Evolutionary conservation across 1,140 invertebrate species (phyloP), one percentile per base, ranked within the genome.

Genomic region (Yoshiicerus persimilis): DNA sequence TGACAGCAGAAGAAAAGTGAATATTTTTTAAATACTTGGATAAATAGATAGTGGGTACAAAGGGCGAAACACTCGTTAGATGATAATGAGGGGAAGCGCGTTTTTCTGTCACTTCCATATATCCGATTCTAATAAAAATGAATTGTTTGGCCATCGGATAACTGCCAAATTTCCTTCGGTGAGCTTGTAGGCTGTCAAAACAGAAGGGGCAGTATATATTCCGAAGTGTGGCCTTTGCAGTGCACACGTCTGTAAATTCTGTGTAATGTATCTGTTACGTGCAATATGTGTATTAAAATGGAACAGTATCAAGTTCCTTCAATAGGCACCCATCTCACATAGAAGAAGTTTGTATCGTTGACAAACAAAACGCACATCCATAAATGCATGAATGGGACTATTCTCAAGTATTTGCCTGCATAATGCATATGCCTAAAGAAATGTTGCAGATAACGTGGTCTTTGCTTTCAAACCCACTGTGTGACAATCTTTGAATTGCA

Each of bases 91-190:
- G 16, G 66, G 30, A 70, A 25, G 13, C 5, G 10, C 0, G 16
- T 70, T 70, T 70, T 9, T 2, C 16, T 30, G 75, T 80, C 32
- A 38, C 75, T 5, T 38, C 34, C 75, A n/a, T 20, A n/a, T n/a
- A 80, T 38, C 75, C 75, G n/a, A 23, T 86, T 13, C 47, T 27
- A 86, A 86, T 86, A 38, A 86, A 86, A 86, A 56, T 62, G 47
- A 86, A 32, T 86, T 56, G 56, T 62, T 62, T 47, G 34, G 30
- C 41, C 25, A 34, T 86, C 47, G 34, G 47, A 56, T 62, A 86
- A 47, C 47, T 47, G 39, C 39, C 83, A 30, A 85, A 56, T 85
- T 85, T 32, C 56, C 83, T 36, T 56, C 23, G 6, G 39, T 47
- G 83, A 85, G 27, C 5, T 25, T 47, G 38, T 25, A 85, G 25